Conservation (phyloP, 2,797 vertebrate species). For the Sylvilagus floridanus region DNA sequence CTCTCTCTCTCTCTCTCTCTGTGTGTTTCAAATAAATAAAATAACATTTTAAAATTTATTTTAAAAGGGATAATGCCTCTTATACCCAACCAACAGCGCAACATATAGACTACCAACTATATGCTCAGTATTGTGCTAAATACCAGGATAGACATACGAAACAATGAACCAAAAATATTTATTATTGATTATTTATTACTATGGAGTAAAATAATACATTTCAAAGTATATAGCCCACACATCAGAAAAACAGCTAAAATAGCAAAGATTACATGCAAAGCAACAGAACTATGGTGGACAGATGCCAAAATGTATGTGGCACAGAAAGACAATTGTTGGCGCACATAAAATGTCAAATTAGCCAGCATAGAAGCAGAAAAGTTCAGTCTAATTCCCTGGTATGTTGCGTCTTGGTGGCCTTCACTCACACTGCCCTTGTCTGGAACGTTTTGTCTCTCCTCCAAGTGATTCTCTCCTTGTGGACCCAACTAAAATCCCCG, state of each 20-base stretch:
- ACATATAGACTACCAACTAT: background rate
- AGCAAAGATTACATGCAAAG: background rate
- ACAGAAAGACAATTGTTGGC: background rate
- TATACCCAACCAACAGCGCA: background rate
- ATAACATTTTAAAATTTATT: background rate
- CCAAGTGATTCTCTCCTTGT: background rate
- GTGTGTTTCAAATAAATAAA: no score
- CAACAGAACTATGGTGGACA: background rate
- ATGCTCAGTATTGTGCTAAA: background rate
- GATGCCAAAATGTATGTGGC: background rate
- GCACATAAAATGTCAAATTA: background rate
- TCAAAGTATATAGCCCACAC: background rate
- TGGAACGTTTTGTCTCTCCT: background rate
- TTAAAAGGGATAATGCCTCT: background rate
- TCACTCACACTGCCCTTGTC: background rate
- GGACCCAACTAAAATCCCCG: background rate
- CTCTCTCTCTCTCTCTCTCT: no score
- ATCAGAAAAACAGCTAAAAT: slow-evolving; percentile 4
- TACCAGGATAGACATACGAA: background rate
- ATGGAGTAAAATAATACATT: slow-evolving; percentile 43
- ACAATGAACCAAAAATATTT: background rate
- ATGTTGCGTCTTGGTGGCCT: background rate
- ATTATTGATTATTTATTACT: background rate
- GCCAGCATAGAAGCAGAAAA: background rate
- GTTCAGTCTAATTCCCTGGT: background rate